These are phyloP conservation scores for Poecilobothrus nobilitatus DNA, from an alignment of 2,888 invertebrate genomes.

Conservation along the genomic window DNA sequence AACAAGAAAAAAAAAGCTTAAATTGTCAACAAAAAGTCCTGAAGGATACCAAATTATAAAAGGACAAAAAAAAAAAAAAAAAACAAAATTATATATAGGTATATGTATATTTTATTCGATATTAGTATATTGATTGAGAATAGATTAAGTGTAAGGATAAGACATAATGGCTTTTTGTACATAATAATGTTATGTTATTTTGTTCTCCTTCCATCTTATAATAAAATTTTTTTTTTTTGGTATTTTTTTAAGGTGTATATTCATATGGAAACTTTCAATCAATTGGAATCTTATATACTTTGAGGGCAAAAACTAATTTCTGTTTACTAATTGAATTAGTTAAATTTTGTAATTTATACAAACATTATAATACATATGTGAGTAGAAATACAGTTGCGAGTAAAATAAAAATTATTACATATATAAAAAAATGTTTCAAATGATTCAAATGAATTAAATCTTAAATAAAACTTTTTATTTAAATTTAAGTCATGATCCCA, in stretches of 20 bases:
- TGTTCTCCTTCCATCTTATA: neutral
- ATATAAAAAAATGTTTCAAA: too few species aligned
- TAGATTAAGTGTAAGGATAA: neutral
- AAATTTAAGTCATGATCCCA: too few species aligned
- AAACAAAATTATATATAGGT: too few species aligned
- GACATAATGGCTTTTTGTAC: neutral
- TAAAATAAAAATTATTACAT: too few species aligned
- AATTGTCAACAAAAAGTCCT: too few species aligned
- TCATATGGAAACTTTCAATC: neutral
- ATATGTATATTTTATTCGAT: neutral
- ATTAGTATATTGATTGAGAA: neutral
- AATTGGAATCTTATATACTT: neutral
- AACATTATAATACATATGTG: neutral
- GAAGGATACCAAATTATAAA: too few species aligned
- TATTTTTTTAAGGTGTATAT: too few species aligned
- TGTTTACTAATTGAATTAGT: slow-evolving; percentile 4
- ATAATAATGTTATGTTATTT: neutral
- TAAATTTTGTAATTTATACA: neutral
- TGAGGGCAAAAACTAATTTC: neutral
- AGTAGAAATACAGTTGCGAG: too few species aligned
- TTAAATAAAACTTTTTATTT: too few species aligned
- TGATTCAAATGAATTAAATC: too few species aligned
- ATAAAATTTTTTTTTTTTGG: neutral
- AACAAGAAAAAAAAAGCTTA: too few species aligned
- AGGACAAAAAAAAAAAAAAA: too few species aligned